Conservation (phyloP, 1,140 invertebrate species). For the Psilanteris sp. region DNA sequence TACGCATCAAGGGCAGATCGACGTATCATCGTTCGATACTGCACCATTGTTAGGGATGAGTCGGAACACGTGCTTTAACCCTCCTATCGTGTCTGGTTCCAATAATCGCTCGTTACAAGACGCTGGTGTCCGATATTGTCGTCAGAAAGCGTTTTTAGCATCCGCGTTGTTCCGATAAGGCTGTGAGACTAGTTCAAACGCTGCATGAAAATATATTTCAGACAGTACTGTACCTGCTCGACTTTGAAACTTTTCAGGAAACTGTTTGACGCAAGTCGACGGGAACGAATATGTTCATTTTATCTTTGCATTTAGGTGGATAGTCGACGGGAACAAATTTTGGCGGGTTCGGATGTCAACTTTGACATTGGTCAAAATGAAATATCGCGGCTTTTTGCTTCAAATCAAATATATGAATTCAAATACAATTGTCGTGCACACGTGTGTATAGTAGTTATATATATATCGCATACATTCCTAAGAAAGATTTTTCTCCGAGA, state of each 20-base stretch:
- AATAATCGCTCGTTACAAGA: constrained; percentile 59
- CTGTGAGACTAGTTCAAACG: constrained; percentile 40
- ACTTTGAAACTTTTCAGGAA: constrained; percentile 52
- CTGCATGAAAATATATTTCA: constrained; percentile 47
- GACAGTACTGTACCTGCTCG: constrained; percentile 8
- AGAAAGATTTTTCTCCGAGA: no score
- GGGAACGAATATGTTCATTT: constrained; percentile 52
- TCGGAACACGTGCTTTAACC: constrained; percentile 47
- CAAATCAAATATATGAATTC: no score
- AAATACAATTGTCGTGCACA: no score
- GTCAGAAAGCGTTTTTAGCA: constrained; percentile 60
- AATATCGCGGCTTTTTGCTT: no score
- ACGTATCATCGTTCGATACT: constrained; percentile 58
- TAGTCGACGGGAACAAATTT: constrained; percentile 36
- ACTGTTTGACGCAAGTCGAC: constrained; percentile 51
- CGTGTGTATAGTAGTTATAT: no score
- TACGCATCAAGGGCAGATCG: constrained; percentile 30
- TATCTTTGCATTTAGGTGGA: constrained; percentile 39
- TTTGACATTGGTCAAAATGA: no score
- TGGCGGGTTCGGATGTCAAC: not conserved
- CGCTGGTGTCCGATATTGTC: constrained; percentile 62
- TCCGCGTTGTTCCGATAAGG: constrained; percentile 56
- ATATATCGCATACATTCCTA: no score
- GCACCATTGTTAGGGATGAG: constrained; percentile 34
- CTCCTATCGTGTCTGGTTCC: constrained; percentile 46